Evolutionary conservation across 2,113 vertebrate genomes (phyloP).

Genomic region (Urocitellus parryii): DNA sequence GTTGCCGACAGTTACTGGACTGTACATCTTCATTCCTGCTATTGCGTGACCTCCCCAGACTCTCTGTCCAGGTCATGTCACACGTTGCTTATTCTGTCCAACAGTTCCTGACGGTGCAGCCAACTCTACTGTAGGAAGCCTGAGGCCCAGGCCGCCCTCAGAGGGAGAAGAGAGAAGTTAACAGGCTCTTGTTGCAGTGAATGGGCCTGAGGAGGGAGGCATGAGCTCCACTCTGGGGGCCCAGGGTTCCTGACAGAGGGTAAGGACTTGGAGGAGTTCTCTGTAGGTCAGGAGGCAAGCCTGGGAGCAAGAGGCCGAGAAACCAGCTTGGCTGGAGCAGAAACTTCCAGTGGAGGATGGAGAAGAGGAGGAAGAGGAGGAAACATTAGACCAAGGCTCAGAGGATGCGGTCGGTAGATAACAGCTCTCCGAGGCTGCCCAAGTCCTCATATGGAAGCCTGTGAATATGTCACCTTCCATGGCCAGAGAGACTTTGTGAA

Average conservation of each 20-base stretch:
- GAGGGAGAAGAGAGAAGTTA: background rate
- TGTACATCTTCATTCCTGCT: background rate
- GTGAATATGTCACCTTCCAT: background rate
- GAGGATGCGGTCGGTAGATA: background rate
- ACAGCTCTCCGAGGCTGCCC: fast-evolving
- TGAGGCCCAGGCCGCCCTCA: background rate
- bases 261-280: background rate
- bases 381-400: fast-evolving
- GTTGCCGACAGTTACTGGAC: background rate
- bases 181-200: background rate
- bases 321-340: no score
- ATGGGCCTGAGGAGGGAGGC: background rate
- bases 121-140: background rate
- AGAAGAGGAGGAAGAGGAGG: background rate
- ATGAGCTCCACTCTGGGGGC: background rate
- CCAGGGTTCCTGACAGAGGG: background rate
- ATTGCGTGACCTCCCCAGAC: background rate
- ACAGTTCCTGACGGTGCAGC: background rate
- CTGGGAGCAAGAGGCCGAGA: background rate
- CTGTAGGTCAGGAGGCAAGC: background rate
- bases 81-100: background rate
- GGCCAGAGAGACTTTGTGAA: background rate
- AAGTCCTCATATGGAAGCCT: background rate
- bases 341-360: background rate
- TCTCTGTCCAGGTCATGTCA: background rate